Base-by-base conservation (phyloP, 2,113 vertebrate genomes). In the Limanda limanda region DNA sequence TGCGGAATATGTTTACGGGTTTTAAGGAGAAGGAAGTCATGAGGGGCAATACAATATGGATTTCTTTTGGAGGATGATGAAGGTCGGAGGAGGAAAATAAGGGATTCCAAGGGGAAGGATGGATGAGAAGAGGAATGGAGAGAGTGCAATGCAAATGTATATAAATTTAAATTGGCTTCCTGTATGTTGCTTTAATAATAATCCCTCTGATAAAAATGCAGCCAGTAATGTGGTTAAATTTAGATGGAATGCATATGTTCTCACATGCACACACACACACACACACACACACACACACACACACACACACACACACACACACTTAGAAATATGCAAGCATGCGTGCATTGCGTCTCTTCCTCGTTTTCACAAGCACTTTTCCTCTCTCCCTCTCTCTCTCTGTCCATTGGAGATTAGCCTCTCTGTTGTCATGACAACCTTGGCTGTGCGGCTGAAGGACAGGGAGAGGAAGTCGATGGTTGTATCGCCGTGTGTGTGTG, bases 391-490 rank as follows among this genome's bases (percentile, higher is more conserved):
- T 73, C 40, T 77, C 40, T 77, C 81, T 62, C 15, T 72, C 57
- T 74, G 76, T 88, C 85, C 88, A 62, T 77, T 79, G 83, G 86
- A 90, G 87, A 88, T 88, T 86, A 84, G 81, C 84, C 84, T 78
- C 62, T 66, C 76, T 79, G 91, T 93, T 92, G 91, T 90, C 92
- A 91, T 91, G 91, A 75, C 90, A 27, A 91, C 91, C 11, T 7
- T 21, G 61, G 78, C 70, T 83, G 73, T 76, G 71, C 23, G 1
- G 77, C 64, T 84, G 71, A 82, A 85, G 81, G 88, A 81, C 59
- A 21, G 82, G 54, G 64, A 61, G 64, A 73, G 62, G 15, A 42
- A 81, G 73, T 74, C 3, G 55, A 79, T 68, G 69, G 61, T 69
- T 71, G 54, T 76, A 17, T 25, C 25, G 45, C 66, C 24, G 37